Percentiles rank a stretch among this genome's conserved stretches.
These are phyloP conservation scores for Equus przewalskii DNA, from an alignment of 2,113 vertebrate species.

Conservation along the genomic window DNA sequence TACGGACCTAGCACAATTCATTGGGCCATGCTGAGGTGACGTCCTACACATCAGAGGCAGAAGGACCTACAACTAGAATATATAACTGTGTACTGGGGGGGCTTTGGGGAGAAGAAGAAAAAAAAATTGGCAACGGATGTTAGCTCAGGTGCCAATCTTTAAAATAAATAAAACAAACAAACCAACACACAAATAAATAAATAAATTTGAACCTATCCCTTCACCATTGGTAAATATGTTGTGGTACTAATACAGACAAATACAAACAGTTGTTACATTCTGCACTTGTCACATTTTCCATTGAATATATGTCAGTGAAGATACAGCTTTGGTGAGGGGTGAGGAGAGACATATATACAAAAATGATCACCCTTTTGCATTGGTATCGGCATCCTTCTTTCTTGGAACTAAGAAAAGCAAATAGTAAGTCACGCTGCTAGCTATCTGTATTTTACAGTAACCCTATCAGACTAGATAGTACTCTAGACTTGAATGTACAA, in stretches of 20 bases:
- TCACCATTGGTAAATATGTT: not conserved
- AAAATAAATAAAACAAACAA: too few relatives aligned
- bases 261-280: not conserved
- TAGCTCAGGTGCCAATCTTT: too few relatives aligned
- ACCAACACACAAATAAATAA: too few relatives aligned
- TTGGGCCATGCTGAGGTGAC: too few relatives aligned
- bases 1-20: too few relatives aligned
- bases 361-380: not conserved
- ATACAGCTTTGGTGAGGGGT: not conserved
- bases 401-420: conserved; percentile 2
- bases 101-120: too few relatives aligned
- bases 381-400: not conserved
- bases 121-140: too few relatives aligned
- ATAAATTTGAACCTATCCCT: conserved; percentile 4
- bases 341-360: not conserved
- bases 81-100: too few relatives aligned
- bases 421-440: not conserved
- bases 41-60: too few relatives aligned
- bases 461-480: not conserved
- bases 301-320: not conserved
- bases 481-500: not conserved
- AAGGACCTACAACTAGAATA: too few relatives aligned
- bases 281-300: not conserved
- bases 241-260: not conserved
- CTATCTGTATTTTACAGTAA: not conserved